Evolutionary conservation across 2,797 vertebrate genomes (phyloP).

Genomic region (Crocodylus rhombifer): DNA sequence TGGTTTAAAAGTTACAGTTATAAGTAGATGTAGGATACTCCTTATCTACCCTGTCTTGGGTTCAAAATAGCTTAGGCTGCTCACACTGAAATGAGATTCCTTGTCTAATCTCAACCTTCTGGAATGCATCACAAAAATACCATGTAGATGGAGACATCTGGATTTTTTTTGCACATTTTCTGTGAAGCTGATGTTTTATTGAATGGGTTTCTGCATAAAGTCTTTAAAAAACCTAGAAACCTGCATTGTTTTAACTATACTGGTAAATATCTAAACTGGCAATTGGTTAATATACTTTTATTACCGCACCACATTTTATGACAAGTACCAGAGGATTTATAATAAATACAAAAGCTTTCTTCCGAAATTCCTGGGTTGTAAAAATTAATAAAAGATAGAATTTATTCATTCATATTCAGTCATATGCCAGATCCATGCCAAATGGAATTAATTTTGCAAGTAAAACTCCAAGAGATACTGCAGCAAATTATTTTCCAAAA

Average conservation of each 20-base stretch:
- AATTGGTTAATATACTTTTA: neutral
- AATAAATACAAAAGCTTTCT: neutral
- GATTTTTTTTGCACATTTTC: neutral
- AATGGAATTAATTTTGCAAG: constrained; percentile 1
- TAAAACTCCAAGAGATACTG: neutral
- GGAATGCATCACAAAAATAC: neutral
- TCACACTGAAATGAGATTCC: neutral
- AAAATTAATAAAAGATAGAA: neutral
- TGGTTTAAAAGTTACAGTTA: constrained; percentile 22
- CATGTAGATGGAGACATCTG: neutral
- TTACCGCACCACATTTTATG: neutral
- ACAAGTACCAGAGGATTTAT: neutral
- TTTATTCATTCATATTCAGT: neutral
- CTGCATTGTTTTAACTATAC: neutral
- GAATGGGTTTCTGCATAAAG: neutral
- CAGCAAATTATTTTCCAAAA: constrained; percentile 4
- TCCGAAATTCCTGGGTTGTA: neutral
- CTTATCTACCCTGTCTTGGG: constrained; percentile 23
- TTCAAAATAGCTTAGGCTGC: neutral
- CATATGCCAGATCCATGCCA: neutral
- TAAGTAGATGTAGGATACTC: constrained; percentile 19
- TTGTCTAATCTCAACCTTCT: neutral
- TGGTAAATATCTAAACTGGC: neutral
- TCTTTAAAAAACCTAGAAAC: too few relatives aligned
- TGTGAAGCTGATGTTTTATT: neutral